Evolutionary conservation across 2,113 vertebrate species (phyloP).

Genomic region (Vulpes vulpes): DNA sequence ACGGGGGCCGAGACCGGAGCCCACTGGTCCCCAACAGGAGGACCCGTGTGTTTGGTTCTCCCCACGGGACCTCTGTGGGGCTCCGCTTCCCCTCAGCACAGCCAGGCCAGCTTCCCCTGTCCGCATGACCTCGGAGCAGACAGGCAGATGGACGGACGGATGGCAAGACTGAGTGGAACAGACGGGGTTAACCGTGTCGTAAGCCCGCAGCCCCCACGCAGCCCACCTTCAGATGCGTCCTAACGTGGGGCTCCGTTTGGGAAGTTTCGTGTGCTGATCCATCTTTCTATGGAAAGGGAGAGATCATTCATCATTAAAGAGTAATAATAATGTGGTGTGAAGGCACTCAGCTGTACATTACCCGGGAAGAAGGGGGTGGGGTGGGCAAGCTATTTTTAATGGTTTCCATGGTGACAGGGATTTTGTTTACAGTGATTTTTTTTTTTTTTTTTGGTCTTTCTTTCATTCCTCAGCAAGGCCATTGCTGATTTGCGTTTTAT

Average conservation of each 20-base stretch:
- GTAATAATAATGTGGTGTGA: constrained; percentile 87
- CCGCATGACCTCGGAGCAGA: neutral
- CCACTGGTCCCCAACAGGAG: neutral
- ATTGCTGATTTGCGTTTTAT: constrained; percentile 80
- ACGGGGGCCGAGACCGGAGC: accelerated
- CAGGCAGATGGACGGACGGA: neutral
- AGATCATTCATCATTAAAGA: constrained; percentile 91
- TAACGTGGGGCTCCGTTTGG: constrained; percentile 78
- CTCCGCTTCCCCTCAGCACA: neutral
- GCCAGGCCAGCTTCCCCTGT: too few relatives aligned
- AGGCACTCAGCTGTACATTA: constrained; percentile 87
- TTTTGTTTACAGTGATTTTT: constrained; percentile 89
- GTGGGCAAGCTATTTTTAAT: constrained; percentile 90
- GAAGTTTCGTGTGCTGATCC: constrained; percentile 83
- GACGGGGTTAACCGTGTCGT: constrained; percentile 84
- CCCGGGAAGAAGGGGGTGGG: constrained; percentile 81
- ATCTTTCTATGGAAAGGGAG: constrained; percentile 85
- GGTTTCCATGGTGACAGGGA: constrained; percentile 88
- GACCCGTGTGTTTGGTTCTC: neutral
- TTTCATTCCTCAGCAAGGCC: constrained; percentile 81
- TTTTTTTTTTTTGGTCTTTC: constrained; percentile 67
- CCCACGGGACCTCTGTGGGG: neutral
- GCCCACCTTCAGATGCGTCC: constrained; percentile 86
- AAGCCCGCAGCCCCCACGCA: constrained; percentile 80
- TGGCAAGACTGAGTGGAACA: accelerated